phyloP scores from a whole-genome alignment of 2,113 vertebrate genomes.

The Tachycineta bicolor region DNA sequence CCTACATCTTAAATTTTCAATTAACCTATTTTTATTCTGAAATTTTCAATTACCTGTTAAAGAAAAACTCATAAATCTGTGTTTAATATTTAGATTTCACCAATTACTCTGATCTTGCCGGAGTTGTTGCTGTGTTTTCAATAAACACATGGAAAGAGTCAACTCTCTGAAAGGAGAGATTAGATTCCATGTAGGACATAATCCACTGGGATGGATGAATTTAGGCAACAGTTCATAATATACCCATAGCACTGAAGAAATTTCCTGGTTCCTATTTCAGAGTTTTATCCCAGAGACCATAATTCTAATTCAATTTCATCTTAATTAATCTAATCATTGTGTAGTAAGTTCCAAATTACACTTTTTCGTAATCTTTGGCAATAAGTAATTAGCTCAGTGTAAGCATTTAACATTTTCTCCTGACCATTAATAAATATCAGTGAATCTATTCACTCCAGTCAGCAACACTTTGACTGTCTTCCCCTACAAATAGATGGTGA shows the following conservation, averaged over 20 bases:
- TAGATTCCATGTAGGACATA: neutral
- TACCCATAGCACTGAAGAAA: neutral
- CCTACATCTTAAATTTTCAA: neutral
- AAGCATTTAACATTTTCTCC: neutral
- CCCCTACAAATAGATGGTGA: neutral
- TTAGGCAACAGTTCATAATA: neutral
- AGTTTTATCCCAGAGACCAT: neutral
- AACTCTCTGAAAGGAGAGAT: neutral
- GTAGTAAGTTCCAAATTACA: neutral
- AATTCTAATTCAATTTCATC: neutral
- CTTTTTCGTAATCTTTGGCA: neutral
- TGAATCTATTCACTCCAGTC: neutral
- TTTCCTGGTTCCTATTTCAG: neutral
- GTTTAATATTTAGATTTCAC: neutral
- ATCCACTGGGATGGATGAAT: neutral
- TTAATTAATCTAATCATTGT: neutral
- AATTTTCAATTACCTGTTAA: neutral
- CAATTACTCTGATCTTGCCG: neutral
- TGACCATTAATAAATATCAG: neutral
- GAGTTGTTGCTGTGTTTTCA: neutral
- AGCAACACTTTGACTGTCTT: neutral
- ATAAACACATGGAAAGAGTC: neutral
- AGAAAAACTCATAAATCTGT: neutral
- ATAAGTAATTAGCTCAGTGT: neutral
- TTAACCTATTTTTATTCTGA: neutral